These are phyloP conservation scores for Ginglymostoma cirratum DNA, from an alignment of 2,113 vertebrate genomes.

Conservation along the genomic window DNA sequence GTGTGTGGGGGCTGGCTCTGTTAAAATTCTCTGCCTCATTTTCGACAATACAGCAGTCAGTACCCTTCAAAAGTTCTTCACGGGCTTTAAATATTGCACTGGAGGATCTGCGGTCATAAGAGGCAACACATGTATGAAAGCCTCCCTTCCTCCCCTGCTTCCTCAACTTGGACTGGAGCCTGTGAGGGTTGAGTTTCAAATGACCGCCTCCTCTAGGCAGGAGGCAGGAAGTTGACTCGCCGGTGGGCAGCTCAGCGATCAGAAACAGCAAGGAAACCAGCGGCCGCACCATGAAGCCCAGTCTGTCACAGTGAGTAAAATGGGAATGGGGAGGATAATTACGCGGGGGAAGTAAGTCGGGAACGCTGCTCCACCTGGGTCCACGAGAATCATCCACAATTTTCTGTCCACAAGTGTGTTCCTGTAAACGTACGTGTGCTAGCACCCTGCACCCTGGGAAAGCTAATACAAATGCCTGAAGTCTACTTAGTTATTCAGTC, in stretches of 20 bases:
- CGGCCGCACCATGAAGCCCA: too few relatives aligned
- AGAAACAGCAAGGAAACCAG: too few relatives aligned
- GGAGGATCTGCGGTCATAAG: not conserved
- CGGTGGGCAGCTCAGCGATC: too few relatives aligned
- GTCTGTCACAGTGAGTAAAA: too few relatives aligned
- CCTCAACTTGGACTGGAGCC: too few relatives aligned
- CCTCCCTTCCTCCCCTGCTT: too few relatives aligned
- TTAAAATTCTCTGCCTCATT: not conserved
- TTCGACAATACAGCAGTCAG: not conserved
- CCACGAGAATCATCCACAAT: not conserved
- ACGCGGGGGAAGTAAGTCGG: too few relatives aligned
- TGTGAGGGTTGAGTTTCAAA: too few relatives aligned
- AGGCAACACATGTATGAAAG: not conserved
- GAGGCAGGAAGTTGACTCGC: too few relatives aligned
- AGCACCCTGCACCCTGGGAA: not conserved
- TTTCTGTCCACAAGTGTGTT: not conserved
- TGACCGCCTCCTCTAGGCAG: too few relatives aligned
- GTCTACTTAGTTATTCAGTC: not conserved
- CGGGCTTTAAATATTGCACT: not conserved
- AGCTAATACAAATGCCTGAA: not conserved
- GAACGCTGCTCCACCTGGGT: not conserved
- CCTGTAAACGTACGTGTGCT: not conserved
- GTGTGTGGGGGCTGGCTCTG: not conserved
- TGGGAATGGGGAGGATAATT: too few relatives aligned
- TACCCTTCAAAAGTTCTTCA: not conserved